Base-by-base conservation (phyloP, 1,140 invertebrate genomes). In the Galleria mellonella region DNA sequence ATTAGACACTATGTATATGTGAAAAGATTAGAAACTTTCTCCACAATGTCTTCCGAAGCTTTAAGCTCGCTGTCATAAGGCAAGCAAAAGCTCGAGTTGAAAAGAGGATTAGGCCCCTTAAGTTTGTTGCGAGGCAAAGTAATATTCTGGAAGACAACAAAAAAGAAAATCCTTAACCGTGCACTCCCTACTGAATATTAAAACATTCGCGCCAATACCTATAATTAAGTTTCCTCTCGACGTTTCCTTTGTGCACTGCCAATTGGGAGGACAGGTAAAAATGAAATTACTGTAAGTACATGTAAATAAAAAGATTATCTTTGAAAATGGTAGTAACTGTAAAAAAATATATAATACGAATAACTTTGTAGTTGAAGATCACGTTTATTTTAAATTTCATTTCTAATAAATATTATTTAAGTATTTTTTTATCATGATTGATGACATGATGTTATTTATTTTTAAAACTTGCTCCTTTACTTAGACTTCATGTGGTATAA, bases 81-180 rank as follows among this genome's bases (percentile, higher is more conserved):
- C 58, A 74, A 74, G 74, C 72, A 70, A 71, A 74, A 78, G 70
- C 66, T 77, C 50, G 66, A 72, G 67, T 75, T 72, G 66, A 61
- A 76, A 82, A 76, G 77, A 73, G 72, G 77, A 82, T 82, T 78
- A 75, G 58, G 67, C 60, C 63, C 68, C 65, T 70, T 75, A 78
- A 82, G 77, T 82, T 82, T 76, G 64, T 71, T 75, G 62, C 64
- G 63, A 75, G 71, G 77, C 71, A 74, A 72, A 72, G 71, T 71
- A 73, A 75, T 75, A 75, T 73, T 63, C 56, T 68, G 52, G 60
- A 65, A 66, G 55, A 65, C 56, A 72, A 68, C 62, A 74, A 72
- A 72, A 70, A 66, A 65, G 55, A 58, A 63, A 72, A 72, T 67
- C 54, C 47, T 48, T 47, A 62, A 61, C 56, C 39, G 54, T 62